These are phyloP conservation scores for Anorthoa munda DNA, from an alignment of 2,888 invertebrate genomes.

Conservation along the genomic window DNA sequence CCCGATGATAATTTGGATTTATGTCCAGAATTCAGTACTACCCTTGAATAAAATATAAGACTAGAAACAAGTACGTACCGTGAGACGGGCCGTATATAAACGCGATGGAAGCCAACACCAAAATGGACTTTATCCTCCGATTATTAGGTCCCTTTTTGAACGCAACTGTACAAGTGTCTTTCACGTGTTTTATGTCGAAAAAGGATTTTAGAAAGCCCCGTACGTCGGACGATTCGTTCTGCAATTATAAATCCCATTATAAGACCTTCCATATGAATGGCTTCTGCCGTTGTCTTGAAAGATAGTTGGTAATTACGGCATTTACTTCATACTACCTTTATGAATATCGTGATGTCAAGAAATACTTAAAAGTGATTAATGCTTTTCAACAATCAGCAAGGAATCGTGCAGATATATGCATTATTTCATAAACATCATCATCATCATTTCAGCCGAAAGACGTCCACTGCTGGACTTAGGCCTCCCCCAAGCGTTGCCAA, in stretches of 20 bases:
- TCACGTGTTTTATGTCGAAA: slow-evolving; percentile 89
- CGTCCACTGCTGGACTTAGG: no score
- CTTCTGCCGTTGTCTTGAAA: slow-evolving; percentile 33
- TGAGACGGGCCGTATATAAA: slow-evolving; percentile 85
- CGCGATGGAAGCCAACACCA: slow-evolving; percentile 80
- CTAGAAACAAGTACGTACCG: slow-evolving; percentile 77
- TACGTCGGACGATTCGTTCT: slow-evolving; percentile 73
- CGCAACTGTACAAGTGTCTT: slow-evolving; percentile 87
- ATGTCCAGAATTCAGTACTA: slow-evolving; percentile 63
- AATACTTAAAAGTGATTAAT: neutral
- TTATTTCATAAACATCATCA: no score
- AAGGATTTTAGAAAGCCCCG: slow-evolving; percentile 83
- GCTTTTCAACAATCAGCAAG: no score
- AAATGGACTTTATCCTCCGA: slow-evolving; percentile 82
- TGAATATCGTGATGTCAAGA: neutral
- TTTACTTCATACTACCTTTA: neutral
- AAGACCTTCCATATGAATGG: slow-evolving; percentile 40
- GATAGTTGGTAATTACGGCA: neutral
- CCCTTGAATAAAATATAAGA: slow-evolving; percentile 71
- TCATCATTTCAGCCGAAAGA: no score
- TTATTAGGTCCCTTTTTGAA: slow-evolving; percentile 87
- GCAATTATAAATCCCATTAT: slow-evolving; percentile 73
- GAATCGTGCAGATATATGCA: no score
- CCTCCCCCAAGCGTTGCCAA: no score
- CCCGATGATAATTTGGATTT: slow-evolving; percentile 65